Conservation (phyloP, 2,113 vertebrate species). For the Siniperca chuatsi region DNA sequence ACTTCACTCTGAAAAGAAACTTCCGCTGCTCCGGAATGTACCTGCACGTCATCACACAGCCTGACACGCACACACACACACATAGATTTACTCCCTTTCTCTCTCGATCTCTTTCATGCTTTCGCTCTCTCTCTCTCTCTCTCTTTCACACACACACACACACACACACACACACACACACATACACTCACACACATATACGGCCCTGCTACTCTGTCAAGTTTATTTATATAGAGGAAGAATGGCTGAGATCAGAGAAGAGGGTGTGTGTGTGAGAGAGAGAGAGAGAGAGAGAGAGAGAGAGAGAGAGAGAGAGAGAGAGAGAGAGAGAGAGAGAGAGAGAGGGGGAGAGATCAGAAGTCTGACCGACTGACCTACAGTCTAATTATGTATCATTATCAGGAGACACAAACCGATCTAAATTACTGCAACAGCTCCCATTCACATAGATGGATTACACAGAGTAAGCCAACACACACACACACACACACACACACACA, state of each 20-base stretch:
- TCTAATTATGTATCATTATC: conserved; percentile 83
- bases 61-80: conserved; percentile 41
- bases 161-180: conserved; percentile 19
- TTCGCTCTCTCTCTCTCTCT: too few species aligned
- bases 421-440: conserved; percentile 82
- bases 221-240: conserved; percentile 74
- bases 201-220: conserved; percentile 55
- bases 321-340: conserved; percentile 2
- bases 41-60: conserved; percentile 72
- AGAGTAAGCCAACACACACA: conserved; percentile 55
- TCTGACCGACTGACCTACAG: conserved; percentile 83
- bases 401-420: conserved; percentile 82
- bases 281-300: not conserved
- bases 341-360: conserved; percentile 64
- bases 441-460: conserved; percentile 80
- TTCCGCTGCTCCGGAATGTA: conserved; percentile 74
- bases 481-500: conserved; percentile 28
- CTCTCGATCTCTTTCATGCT: too few species aligned
- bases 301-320: conserved; percentile 39
- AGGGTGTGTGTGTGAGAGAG: conserved; percentile 12
- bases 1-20: conserved; percentile 67
- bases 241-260: conserved; percentile 73
- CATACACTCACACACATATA: conserved; percentile 24
- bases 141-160: not conserved
- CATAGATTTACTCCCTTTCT: not conserved